Conservation (phyloP, 2,113 vertebrate genomes). For the Fukomys damarensis region DNA sequence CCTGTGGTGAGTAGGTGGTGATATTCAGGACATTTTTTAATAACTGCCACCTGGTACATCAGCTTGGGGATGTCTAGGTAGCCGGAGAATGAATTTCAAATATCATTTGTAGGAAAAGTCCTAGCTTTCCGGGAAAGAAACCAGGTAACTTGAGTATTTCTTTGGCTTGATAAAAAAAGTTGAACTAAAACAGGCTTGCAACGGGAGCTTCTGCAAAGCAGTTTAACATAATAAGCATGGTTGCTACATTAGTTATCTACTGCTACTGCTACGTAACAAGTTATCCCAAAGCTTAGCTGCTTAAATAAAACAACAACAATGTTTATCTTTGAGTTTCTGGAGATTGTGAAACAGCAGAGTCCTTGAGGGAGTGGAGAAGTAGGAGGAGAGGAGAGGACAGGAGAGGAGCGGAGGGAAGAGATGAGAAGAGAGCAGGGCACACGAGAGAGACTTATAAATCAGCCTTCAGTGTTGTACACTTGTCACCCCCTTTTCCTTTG, state of each 20-base stretch:
- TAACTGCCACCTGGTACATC: background rate
- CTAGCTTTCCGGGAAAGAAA: background rate
- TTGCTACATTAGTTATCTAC: background rate
- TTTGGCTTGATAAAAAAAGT: background rate
- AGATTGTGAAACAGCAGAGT: background rate
- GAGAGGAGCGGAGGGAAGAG: background rate
- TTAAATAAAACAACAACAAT: background rate
- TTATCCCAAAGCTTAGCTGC: background rate
- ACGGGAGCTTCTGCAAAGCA: background rate
- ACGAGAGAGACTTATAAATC: background rate
- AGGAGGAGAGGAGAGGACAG: background rate
- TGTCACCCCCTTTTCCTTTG: background rate
- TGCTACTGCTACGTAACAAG: background rate
- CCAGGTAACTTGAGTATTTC: slow-evolving; percentile 20
- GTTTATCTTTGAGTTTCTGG: background rate
- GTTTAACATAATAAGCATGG: background rate
- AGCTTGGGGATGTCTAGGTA: background rate
- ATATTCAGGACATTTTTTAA: background rate
- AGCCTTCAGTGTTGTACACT: background rate
- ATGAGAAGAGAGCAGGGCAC: background rate
- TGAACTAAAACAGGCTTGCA: background rate
- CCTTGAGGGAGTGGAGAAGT: background rate
- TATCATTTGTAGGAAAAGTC: slow-evolving; percentile 15
- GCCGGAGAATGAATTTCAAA: slow-evolving; percentile 38
- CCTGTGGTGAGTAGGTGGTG: background rate